phyloP scores from a whole-genome alignment of 2,888 invertebrate species.

The Eulithis prunata region DNA sequence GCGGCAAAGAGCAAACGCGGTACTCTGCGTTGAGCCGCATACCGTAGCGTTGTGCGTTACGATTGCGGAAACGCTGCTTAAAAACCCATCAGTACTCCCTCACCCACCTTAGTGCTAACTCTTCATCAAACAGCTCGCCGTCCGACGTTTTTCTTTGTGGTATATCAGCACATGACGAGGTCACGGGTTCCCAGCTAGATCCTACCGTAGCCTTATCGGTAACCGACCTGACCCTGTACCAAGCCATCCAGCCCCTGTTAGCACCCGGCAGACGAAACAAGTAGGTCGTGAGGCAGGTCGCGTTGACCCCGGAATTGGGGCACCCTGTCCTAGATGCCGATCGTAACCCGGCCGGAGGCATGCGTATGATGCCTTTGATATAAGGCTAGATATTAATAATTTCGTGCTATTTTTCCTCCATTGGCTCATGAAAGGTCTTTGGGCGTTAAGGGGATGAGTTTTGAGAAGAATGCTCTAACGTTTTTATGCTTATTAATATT shows the following conservation, averaged over 20 bases:
- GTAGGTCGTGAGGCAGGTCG: slow-evolving; percentile 75
- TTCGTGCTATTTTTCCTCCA: slow-evolving; percentile 2
- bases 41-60: too few relatives aligned
- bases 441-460: slow-evolving; percentile 12
- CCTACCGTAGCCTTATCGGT: too few relatives aligned
- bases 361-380: slow-evolving; percentile 37
- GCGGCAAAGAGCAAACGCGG: too few relatives aligned
- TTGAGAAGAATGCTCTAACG: neutral
- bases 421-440: slow-evolving; percentile 8
- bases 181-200: too few relatives aligned
- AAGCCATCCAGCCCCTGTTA: slow-evolving; percentile 9
- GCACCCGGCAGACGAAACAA: slow-evolving; percentile 43
- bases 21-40: too few relatives aligned
- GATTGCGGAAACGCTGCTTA: too few relatives aligned
- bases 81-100: too few relatives aligned
- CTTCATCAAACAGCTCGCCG: too few relatives aligned
- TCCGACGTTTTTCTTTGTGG: too few relatives aligned
- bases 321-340: slow-evolving; percentile 53
- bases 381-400: slow-evolving; percentile 25
- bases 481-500: too few relatives aligned
- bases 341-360: slow-evolving; percentile 44
- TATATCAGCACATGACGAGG: too few relatives aligned
- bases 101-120: too few relatives aligned
- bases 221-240: slow-evolving; percentile 27
- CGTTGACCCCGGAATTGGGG: slow-evolving; percentile 59